A percentile compares a stretch with the other conserved stretches of the same genome.
Conservation (phyloP, 2,888 invertebrate genomes). For the Mechanitis messenoides region DNA sequence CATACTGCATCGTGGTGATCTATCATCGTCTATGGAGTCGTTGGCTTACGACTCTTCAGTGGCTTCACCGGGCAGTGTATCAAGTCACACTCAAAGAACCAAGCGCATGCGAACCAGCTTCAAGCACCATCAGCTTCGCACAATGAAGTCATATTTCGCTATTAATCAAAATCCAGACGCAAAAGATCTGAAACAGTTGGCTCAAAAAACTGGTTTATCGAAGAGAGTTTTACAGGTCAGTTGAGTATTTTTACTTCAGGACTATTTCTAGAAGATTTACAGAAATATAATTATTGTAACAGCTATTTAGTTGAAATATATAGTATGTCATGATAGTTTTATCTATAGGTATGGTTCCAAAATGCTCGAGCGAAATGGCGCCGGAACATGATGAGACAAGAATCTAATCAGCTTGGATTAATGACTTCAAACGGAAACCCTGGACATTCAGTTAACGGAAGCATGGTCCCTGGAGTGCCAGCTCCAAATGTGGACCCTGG, state of each 20-base stretch:
- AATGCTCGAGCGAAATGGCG: slow-evolving; percentile 99
- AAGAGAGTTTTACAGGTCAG: slow-evolving; percentile 97
- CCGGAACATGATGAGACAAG: slow-evolving; percentile 92
- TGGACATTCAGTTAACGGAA: slow-evolving; percentile 43
- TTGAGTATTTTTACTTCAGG: not conserved
- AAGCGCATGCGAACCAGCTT: slow-evolving; percentile 99
- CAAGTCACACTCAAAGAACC: slow-evolving; percentile 80
- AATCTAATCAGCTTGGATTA: slow-evolving; percentile 55
- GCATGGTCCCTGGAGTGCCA: slow-evolving; percentile 37
- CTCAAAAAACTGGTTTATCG: slow-evolving; percentile 98
- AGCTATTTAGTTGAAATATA: too few species aligned
- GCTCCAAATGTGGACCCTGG: slow-evolving; percentile 40
- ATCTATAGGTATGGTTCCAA: slow-evolving; percentile 97
- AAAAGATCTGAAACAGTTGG: slow-evolving; percentile 97
- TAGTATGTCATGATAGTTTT: too few species aligned
- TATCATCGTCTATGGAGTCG: slow-evolving; percentile 87
- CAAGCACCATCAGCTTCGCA: slow-evolving; percentile 98
- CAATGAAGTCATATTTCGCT: slow-evolving; percentile 99
- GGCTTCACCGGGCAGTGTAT: slow-evolving; percentile 81
- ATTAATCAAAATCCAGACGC: slow-evolving; percentile 99
- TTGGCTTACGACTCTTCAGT: slow-evolving; percentile 84
- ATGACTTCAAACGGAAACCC: slow-evolving; percentile 43
- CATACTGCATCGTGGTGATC: slow-evolving; percentile 83
- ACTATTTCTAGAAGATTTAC: not conserved
- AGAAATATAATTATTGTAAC: slow-evolving; percentile 4